Evolutionary conservation across 2,113 vertebrate genomes (phyloP), one percentile per base, ranked within the genome.

Genomic region (Thymallus thymallus): DNA sequence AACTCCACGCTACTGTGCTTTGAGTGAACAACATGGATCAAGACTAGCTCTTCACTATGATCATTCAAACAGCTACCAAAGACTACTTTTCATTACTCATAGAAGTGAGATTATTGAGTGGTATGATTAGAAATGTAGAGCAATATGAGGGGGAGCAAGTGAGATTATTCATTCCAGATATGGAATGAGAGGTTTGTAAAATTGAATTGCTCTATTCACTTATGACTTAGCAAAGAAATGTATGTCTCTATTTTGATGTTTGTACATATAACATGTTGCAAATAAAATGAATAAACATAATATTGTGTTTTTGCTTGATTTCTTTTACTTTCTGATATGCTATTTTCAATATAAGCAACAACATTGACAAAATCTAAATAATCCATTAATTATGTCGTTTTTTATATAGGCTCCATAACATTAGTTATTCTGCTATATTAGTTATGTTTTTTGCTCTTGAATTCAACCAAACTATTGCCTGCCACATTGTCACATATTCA

Each of bases 211-310:
- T 72, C 72, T 82, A 74, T 67, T 85, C 74, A 77, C 80, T 74
- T 79, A 75, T 82, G 76, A 85, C 74, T 79, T 84, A 89, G 86
- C 90, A 84, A 76, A 78, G 85, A 87, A 66, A 74, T 84, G 76
- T 86, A 86, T 91, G 90, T 92, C 88, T 92, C 91, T 93, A 82
- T 92, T 86, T 88, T 87, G 90, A 89, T 84, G 78, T 85, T 90
- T 92, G 88, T 92, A 92, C 87, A 92, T 93, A 87, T 85, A 88
- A 88, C 88, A 80, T 90, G 71, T 81, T 91, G 92, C 93, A 93
- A 92, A 93, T 94, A 94, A 93, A 94, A 76, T 82, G 68, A 73
- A 84, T 65, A 86, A 83, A 85, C 56, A 26, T 84, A 74, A 72
- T 69, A 61, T 55, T 69, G 16, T 2, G 14, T 0, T 51, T 74